A percentile compares a stretch with the other conserved stretches of the same genome.
Evolutionary conservation across 2,113 vertebrate genomes (phyloP).

Genomic region (Anguilla rostrata): DNA sequence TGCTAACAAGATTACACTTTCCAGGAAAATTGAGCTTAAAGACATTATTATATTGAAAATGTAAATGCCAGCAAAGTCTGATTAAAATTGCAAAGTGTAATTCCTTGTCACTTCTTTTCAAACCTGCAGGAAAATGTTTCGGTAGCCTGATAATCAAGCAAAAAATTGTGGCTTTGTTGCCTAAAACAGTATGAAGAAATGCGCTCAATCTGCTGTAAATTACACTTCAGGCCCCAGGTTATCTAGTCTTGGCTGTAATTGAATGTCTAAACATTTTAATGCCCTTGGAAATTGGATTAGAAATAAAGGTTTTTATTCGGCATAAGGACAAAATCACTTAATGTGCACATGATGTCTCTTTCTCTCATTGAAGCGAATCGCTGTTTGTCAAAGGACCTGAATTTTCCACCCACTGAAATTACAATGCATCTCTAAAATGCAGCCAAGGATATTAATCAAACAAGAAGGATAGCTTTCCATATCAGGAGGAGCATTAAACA

Average conservation of each 20-base stretch:
- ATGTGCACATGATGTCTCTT: not conserved
- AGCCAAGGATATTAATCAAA: not conserved
- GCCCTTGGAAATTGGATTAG: conserved; percentile 1
- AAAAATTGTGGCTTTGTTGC: conserved; percentile 1
- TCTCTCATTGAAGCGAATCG: not conserved
- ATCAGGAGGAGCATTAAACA: conserved; percentile 16
- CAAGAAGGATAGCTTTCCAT: conserved; percentile 16
- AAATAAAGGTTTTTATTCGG: not conserved
- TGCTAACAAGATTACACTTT: conserved; percentile 29
- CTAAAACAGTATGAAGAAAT: not conserved
- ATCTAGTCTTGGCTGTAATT: not conserved
- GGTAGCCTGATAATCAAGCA: conserved; percentile 4
- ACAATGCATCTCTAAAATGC: not conserved
- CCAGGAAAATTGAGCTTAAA: conserved; percentile 23
- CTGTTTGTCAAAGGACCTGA: not conserved
- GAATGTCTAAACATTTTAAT: conserved; percentile 4
- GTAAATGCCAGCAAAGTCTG: conserved; percentile 7
- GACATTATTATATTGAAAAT: conserved; percentile 21
- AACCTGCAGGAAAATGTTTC: not conserved
- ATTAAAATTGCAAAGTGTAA: conserved; percentile 26
- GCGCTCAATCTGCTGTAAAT: not conserved
- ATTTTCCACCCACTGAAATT: not conserved
- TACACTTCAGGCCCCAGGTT: not conserved
- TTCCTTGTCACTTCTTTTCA: conserved; percentile 4
- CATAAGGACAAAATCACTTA: not conserved